A percentile compares a stretch with the other conserved stretches of the same genome.
Evolutionary conservation across 2,888 invertebrate species (phyloP).

Genomic region (Diogma glabrata): DNA sequence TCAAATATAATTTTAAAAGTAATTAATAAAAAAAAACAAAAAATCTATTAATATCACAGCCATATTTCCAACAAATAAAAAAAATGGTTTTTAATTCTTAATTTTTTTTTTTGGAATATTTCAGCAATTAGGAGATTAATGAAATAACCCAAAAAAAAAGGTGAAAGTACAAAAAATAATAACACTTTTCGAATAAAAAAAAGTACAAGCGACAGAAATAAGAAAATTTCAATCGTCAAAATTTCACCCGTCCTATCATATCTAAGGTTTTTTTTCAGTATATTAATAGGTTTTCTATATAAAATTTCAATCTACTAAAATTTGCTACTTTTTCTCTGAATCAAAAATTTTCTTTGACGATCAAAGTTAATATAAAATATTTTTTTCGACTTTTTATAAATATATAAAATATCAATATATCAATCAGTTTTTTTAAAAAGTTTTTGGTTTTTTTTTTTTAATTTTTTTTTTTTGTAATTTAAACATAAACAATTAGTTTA

Average conservation of each 20-base stretch:
- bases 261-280: not conserved
- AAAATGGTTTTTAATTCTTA: too few relatives aligned
- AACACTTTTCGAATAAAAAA: too few relatives aligned
- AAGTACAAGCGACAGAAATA: slow-evolving; percentile 7
- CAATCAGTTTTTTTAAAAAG: slow-evolving; percentile 1
- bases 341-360: slow-evolving; percentile 7
- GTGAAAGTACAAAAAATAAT: too few relatives aligned
- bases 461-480: slow-evolving; percentile 6
- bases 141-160: too few relatives aligned
- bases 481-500: slow-evolving; percentile 7
- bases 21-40: too few relatives aligned
- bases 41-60: too few relatives aligned
- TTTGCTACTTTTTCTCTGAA: not conserved
- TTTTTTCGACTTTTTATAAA: slow-evolving; percentile 3
- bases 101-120: too few relatives aligned
- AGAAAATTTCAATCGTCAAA: slow-evolving; percentile 10
- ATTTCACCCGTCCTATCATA: slow-evolving; percentile 4
- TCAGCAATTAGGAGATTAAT: too few relatives aligned
- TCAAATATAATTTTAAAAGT: too few relatives aligned
- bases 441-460: slow-evolving; percentile 7
- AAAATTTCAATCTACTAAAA: slow-evolving; percentile 6
- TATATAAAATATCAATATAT: slow-evolving; percentile 5
- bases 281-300: slow-evolving; percentile 5
- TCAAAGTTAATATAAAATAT: slow-evolving; percentile 6
- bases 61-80: too few relatives aligned